phyloP scores from a whole-genome alignment of 2,888 invertebrate genomes.

The Galerucella calmariensis region DNA sequence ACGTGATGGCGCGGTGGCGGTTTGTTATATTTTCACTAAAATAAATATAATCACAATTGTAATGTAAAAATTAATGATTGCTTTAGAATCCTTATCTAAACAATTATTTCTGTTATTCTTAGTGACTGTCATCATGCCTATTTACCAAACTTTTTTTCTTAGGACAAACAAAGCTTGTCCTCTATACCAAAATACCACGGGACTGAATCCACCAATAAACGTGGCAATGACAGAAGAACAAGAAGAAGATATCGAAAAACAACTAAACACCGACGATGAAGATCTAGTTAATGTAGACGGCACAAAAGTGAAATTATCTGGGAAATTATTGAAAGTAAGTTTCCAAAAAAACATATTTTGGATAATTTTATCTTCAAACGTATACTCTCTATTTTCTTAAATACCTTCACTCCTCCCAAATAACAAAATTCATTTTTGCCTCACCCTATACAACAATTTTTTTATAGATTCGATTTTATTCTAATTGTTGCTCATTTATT shows the following conservation, averaged over 20 bases:
- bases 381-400: no score
- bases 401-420: no score
- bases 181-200: slow-evolving; percentile 80
- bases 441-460: background rate
- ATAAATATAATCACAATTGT: no score
- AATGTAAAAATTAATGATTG: no score
- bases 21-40: no score
- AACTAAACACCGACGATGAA: slow-evolving; percentile 82
- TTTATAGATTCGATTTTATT: slow-evolving; percentile 14
- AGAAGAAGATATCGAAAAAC: slow-evolving; percentile 82
- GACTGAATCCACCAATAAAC: slow-evolving; percentile 67
- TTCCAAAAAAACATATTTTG: background rate
- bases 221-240: slow-evolving; percentile 84
- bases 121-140: background rate
- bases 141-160: slow-evolving; percentile 24
- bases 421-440: no score
- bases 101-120: no score
- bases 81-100: no score
- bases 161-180: slow-evolving; percentile 98
- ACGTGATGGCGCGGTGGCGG: no score
- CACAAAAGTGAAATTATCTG: slow-evolving; percentile 90
- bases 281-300: slow-evolving; percentile 94
- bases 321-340: slow-evolving; percentile 83
- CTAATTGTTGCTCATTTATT: slow-evolving; percentile 8
- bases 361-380: no score